Conservation (phyloP, 2,113 vertebrate genomes). For the Cacatua alba region DNA sequence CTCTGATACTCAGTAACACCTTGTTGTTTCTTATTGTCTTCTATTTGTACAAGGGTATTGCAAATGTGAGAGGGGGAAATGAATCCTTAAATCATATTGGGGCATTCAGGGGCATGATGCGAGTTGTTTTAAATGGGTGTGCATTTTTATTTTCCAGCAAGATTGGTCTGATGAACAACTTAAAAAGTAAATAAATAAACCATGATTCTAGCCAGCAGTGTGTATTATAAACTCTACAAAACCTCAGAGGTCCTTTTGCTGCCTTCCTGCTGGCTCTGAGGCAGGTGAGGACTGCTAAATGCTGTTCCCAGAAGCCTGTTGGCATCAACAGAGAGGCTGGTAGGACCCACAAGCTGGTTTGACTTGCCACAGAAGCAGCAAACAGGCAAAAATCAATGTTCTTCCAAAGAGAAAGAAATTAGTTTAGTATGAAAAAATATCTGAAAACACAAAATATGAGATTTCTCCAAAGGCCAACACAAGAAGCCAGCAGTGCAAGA, state of each 20-base stretch:
- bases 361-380: neutral
- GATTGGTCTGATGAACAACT: neutral
- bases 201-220: neutral
- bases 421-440: neutral
- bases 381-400: neutral
- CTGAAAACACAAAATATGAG: neutral
- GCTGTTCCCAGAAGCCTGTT: neutral
- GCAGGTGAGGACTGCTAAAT: neutral
- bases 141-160: neutral
- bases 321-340: neutral
- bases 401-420: neutral
- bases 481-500: neutral
- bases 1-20: neutral
- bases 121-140: neutral
- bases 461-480: neutral
- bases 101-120: neutral
- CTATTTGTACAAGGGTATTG: neutral
- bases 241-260: neutral
- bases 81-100: neutral
- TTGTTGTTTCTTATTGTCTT: neutral
- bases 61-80: neutral
- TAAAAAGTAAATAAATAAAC: conserved; percentile 3
- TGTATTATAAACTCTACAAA: neutral
- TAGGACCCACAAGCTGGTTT: neutral
- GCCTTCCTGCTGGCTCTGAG: neutral